Evolutionary conservation across 2,888 invertebrate species (phyloP).

Genomic region (Terebella lapidaria): DNA sequence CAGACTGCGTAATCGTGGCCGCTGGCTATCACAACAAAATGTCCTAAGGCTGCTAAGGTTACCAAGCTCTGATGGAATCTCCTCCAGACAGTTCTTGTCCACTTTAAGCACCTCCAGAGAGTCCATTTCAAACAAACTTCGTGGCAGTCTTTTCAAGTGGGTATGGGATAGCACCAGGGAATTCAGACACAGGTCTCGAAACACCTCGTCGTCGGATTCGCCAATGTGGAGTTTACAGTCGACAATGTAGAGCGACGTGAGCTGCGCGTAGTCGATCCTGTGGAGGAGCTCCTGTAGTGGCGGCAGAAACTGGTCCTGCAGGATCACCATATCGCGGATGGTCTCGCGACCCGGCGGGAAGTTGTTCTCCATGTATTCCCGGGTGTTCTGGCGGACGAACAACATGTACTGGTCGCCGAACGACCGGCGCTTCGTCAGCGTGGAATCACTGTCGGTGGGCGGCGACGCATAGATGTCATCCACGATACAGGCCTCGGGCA

Average conservation of each 20-base stretch:
- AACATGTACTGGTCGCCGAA: slow-evolving; percentile 30
- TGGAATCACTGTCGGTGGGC: slow-evolving; percentile 23
- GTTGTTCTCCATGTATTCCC: slow-evolving; percentile 28
- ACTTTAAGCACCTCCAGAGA: slow-evolving; percentile 27
- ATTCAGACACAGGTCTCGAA: slow-evolving; percentile 19
- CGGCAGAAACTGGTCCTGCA: slow-evolving; percentile 28
- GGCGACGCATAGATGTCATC: slow-evolving; percentile 25
- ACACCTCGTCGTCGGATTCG: slow-evolving; percentile 13
- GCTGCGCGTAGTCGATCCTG: slow-evolving; percentile 21
- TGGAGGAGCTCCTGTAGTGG: slow-evolving; percentile 23
- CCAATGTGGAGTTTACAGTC: slow-evolving; percentile 21
- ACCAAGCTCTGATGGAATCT: slow-evolving; percentile 27
- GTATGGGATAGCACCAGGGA: slow-evolving; percentile 27
- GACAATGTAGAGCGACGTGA: slow-evolving; percentile 24
- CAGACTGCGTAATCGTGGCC: slow-evolving; percentile 23
- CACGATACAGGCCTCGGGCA: slow-evolving; percentile 23
- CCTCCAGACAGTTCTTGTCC: slow-evolving; percentile 27
- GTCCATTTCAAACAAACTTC: slow-evolving; percentile 24
- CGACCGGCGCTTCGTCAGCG: slow-evolving; percentile 25
- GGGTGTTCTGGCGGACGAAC: slow-evolving; percentile 27
- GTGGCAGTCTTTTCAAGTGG: slow-evolving; percentile 23
- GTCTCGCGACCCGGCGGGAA: slow-evolving; percentile 23
- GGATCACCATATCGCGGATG: slow-evolving; percentile 25
- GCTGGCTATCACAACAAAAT: slow-evolving; percentile 28
- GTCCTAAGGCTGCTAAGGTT: slow-evolving; percentile 22